Base-by-base conservation (phyloP, 1,140 invertebrate species). In the Drosophila nebulosa region DNA sequence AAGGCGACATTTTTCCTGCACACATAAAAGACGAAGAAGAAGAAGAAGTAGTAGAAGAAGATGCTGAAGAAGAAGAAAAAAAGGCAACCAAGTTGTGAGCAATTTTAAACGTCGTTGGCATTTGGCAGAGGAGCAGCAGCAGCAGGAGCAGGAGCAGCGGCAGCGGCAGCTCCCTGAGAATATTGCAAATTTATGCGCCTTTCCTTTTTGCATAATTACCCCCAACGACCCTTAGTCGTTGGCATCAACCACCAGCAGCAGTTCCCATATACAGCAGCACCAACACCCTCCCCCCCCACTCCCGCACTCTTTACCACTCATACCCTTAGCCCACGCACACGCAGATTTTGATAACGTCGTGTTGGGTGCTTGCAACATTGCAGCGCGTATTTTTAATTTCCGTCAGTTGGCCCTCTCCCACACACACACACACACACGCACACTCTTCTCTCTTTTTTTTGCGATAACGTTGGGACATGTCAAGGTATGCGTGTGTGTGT, bases 381-480 rank as follows among this genome's bases (percentile, higher is more conserved):
- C 84, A 88, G 75, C 83, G 84, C 84, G 83, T 88, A 89, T 88
- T 88, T 88, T 88, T 88, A 88, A 88, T 88, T 88, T 88, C 83
- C 83, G 83, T 88, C 83, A 76, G 64, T 81, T 70, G 69, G 62
- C 52, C 68, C 58, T 53, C 68, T 59, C 60, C 46, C 46, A n/a
- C n/a, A n/a, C n/a, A n/a, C n/a, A n/a, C n/a, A n/a, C n/a, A n/a
- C n/a, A n/a, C n/a, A n/a, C n/a, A n/a, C n/a, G n/a, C n/a, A n/a
- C n/a, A n/a, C 24, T 71, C 64, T 53, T 57, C 9, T 56, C 10
- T 52, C 46, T 46, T 18, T 70, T 50, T 80, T 79, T 69, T 73
- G 60, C 80, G 83, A 86, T 86, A 86, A 88, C 78, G 78, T 84
- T 53, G 69, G 64, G 83, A 83, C 83, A 86, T 86, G 81, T 86